phyloP scores from a whole-genome alignment of 2,113 vertebrate genomes.

The Oxyura jamaicensis region DNA sequence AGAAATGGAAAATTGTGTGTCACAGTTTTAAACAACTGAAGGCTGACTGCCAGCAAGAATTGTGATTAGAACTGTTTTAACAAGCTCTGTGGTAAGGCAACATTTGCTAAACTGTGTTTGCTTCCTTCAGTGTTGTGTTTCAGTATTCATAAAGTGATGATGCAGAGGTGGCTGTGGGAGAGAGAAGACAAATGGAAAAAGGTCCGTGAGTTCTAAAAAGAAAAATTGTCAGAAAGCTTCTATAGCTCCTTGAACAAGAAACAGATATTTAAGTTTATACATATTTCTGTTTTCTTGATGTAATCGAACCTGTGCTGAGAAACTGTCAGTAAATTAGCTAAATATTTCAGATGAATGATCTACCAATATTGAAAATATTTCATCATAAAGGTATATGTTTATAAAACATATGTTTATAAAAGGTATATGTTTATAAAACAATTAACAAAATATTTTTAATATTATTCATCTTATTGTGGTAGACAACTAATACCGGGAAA shows the following conservation, averaged over 20 bases:
- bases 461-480: background rate
- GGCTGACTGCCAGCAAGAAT: background rate
- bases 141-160: background rate
- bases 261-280: background rate
- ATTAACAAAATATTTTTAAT: background rate
- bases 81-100: background rate
- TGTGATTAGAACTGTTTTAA: conserved; percentile 31
- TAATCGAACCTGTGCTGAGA: background rate
- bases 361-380: background rate
- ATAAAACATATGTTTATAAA: background rate
- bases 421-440: background rate
- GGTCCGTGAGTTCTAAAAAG: background rate
- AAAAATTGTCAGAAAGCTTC: background rate
- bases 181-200: background rate
- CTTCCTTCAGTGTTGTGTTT: background rate
- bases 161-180: background rate
- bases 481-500: background rate
- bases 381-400: background rate
- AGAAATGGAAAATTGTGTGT: background rate
- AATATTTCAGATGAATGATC: background rate
- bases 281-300: background rate
- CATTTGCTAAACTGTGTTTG: background rate
- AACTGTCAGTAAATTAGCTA: background rate
- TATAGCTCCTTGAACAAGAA: background rate
- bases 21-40: conserved; percentile 18